A percentile compares a stretch with the other conserved stretches of the same genome.
Evolutionary conservation across 1,140 invertebrate species (phyloP).

Genomic region (Littorina saxatilis): DNA sequence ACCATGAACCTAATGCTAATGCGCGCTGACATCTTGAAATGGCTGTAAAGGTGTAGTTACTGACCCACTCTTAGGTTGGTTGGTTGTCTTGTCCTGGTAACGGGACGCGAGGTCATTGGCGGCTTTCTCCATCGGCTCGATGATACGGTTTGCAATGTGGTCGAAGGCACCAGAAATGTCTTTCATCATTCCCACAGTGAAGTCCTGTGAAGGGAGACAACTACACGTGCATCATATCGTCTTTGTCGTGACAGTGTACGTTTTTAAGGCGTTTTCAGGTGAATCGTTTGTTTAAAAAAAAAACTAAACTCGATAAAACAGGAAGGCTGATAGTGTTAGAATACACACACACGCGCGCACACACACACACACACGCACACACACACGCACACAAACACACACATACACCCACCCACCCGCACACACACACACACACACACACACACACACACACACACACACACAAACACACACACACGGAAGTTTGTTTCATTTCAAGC

Average conservation of each 20-base stretch:
- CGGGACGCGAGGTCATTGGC: slow-evolving; percentile 26
- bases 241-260: too few species aligned
- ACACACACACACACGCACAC: not conserved
- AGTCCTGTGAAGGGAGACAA: slow-evolving; percentile 23
- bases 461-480: too few species aligned
- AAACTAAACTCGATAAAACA: too few species aligned
- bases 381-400: too few species aligned
- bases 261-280: too few species aligned
- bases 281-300: too few species aligned
- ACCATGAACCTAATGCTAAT: too few species aligned
- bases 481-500: too few species aligned
- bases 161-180: slow-evolving; percentile 37
- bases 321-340: not conserved
- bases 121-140: slow-evolving; percentile 34
- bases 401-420: too few species aligned
- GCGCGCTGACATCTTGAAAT: too few species aligned
- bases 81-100: slow-evolving; percentile 16
- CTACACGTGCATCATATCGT: not conserved
- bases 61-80: slow-evolving; percentile 24
- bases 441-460: slow-evolving; percentile 10
- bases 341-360: not conserved
- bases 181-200: slow-evolving; percentile 7
- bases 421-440: slow-evolving; percentile 19
- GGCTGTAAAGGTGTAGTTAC: too few species aligned
- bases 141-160: slow-evolving; percentile 27